phyloP scores from a whole-genome alignment of 2,888 invertebrate genomes.

The Ommatoiulus sabulosus region DNA sequence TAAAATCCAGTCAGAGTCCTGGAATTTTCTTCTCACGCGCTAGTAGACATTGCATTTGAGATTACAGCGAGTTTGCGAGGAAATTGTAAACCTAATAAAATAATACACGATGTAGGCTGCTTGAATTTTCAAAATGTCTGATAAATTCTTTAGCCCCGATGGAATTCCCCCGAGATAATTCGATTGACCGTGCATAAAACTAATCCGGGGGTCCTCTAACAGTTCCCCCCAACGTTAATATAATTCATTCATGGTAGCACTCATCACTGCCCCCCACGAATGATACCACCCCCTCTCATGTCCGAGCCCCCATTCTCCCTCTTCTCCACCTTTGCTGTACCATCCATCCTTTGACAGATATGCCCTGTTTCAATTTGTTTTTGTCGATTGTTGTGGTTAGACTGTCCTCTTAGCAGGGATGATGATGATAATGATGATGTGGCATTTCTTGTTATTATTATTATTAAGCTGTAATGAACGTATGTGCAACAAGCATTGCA shows the following conservation, averaged over 20 bases:
- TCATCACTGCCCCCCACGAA: conserved; percentile 37
- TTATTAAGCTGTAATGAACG: conserved; percentile 53
- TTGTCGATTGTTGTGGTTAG: conserved; percentile 53
- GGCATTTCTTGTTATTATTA: conserved; percentile 25
- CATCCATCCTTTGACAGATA: conserved; percentile 45
- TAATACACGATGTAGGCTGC: background rate
- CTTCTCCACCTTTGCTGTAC: conserved; percentile 42
- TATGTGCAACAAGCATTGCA: conserved; percentile 50
- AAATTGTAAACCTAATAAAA: background rate
- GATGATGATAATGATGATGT: conserved; percentile 44
- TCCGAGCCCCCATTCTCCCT: conserved; percentile 9
- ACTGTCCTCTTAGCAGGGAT: conserved; percentile 50
- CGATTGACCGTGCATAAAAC: background rate
- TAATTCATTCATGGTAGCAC: conserved; percentile 37
- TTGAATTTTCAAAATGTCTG: background rate
- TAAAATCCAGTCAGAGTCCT: no score
- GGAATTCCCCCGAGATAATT: background rate
- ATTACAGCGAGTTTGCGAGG: background rate
- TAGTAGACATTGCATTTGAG: background rate
- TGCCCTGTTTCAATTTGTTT: conserved; percentile 49
- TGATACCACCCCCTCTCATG: conserved; percentile 9
- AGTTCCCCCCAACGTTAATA: background rate
- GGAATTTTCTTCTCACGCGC: no score
- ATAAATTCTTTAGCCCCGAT: background rate
- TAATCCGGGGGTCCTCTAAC: background rate